These are phyloP conservation scores for Sander lucioperca DNA, from an alignment of 2,113 vertebrate genomes.

Conservation along the genomic window DNA sequence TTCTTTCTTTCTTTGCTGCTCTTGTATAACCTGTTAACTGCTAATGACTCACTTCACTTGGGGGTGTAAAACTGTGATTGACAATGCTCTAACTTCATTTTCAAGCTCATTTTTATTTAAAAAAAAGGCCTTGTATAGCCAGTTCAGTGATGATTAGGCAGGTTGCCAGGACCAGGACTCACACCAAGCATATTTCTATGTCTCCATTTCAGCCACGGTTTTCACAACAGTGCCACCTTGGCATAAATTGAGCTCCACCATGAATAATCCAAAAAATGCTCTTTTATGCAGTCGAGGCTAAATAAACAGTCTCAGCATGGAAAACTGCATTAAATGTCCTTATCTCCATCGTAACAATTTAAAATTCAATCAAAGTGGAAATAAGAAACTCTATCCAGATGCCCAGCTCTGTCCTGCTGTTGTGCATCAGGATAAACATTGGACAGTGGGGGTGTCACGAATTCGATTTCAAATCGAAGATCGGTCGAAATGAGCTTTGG, in stretches of 20 bases:
- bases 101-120: neutral
- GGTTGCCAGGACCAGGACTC: neutral
- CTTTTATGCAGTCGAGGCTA: slow-evolving; percentile 6
- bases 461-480: no score
- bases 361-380: neutral
- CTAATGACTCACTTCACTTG: slow-evolving; percentile 34
- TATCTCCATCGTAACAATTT: neutral
- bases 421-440: neutral
- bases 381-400: neutral
- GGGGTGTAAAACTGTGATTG: slow-evolving; percentile 20
- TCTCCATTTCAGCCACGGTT: slow-evolving; percentile 26
- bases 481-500: no score
- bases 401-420: neutral
- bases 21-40: slow-evolving; percentile 25
- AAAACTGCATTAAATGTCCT: neutral
- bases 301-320: slow-evolving; percentile 7
- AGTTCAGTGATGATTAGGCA: slow-evolving; percentile 24
- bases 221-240: slow-evolving; percentile 15
- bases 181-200: neutral
- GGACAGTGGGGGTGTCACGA: no score
- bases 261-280: slow-evolving; percentile 20
- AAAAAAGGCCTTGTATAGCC: neutral
- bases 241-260: slow-evolving; percentile 14
- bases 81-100: slow-evolving; percentile 23
- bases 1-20: neutral